Evolutionary conservation across 2,797 vertebrate genomes (phyloP), one percentile per base, ranked within the genome.

Genomic region (Naso thynnoides): DNA sequence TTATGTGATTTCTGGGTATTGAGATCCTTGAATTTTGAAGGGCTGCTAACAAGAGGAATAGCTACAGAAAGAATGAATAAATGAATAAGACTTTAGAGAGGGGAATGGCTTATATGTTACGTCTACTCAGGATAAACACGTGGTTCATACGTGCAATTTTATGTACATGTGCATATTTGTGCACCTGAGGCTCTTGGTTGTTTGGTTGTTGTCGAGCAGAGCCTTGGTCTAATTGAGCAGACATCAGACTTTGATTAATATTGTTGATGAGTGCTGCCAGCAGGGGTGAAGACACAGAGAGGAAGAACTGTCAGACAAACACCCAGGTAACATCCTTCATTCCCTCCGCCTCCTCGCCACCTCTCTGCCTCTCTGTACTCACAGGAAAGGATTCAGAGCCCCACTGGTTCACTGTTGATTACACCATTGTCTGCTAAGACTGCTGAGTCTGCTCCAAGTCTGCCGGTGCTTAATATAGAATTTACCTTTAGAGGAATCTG

Each of bases 161-260:
- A 48, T 70, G 52, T 84, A 21, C 54, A 57, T 55, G 64, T 82
- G 76, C 62, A n/a, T 78, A 47, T 79, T 62, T 81, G 70, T 70
- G 78, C 81, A 71, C 70, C 81, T 47, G 73, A 85, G 83, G 81
- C 76, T 83, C 57, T 11, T 58, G 76, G 70, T 73, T 82, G 84
- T 86, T 82, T 83, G 79, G 71, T 63, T 85, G 86, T 83, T 84
- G 84, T 86, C 8, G 78, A 78, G 78, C 72, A 33, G 73, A 85
- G 84, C 78, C 86, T 80, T 38, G 29, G 61, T 89, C 80, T 92
- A 94, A 94, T 93, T 92, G 90, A 83, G 85, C 85, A 82, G 85
- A 84, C 86, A 86, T 84, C 82, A 89, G 92, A 90, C 88, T 91
- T 91, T 94, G 93, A 94, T 94, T 92, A 93, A 93, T 93, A 91